Evolutionary conservation across 2,797 vertebrate species (phyloP).

Genomic region (Phoeniculus purpureus): DNA sequence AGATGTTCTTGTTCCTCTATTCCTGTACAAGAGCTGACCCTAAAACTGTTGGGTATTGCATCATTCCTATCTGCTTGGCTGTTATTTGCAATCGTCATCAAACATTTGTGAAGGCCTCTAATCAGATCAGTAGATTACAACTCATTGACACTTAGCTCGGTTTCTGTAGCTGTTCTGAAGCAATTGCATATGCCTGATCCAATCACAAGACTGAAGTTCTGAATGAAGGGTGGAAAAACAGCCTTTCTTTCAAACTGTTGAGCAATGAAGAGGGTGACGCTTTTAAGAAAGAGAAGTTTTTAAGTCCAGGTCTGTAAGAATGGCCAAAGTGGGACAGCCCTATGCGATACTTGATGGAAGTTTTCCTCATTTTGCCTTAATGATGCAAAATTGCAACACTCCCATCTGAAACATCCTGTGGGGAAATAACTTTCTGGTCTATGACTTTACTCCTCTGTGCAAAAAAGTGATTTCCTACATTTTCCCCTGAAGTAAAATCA

Average conservation of each 20-base stretch:
- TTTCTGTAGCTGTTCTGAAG: conserved; percentile 43
- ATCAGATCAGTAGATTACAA: conserved; percentile 88
- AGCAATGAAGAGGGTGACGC: conserved; percentile 60
- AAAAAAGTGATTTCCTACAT: conserved; percentile 47
- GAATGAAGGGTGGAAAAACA: conserved; percentile 66
- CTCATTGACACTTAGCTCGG: conserved; percentile 87
- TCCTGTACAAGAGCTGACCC: conserved; percentile 95
- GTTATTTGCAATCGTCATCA: conserved; percentile 92
- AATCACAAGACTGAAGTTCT: conserved; percentile 66
- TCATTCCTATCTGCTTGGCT: conserved; percentile 92
- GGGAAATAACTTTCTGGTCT: conserved; percentile 53
- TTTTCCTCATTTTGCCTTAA: conserved; percentile 74
- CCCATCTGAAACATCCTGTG: conserved; percentile 64
- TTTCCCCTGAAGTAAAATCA: conserved; percentile 65
- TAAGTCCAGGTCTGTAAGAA: conserved; percentile 19
- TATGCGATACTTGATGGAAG: conserved; percentile 53
- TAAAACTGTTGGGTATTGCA: conserved; percentile 92
- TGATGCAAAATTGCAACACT: conserved; percentile 73
- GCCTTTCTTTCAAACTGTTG: conserved; percentile 55
- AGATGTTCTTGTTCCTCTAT: conserved; percentile 97
- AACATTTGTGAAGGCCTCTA: conserved; percentile 86
- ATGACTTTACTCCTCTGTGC: conserved; percentile 69
- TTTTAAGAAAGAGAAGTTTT: conserved; percentile 61
- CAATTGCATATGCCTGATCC: conserved; percentile 35
- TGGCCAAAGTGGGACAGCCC: conserved; percentile 50